Base-by-base conservation (phyloP, 2,113 vertebrate genomes). In the Petromus typicus region DNA sequence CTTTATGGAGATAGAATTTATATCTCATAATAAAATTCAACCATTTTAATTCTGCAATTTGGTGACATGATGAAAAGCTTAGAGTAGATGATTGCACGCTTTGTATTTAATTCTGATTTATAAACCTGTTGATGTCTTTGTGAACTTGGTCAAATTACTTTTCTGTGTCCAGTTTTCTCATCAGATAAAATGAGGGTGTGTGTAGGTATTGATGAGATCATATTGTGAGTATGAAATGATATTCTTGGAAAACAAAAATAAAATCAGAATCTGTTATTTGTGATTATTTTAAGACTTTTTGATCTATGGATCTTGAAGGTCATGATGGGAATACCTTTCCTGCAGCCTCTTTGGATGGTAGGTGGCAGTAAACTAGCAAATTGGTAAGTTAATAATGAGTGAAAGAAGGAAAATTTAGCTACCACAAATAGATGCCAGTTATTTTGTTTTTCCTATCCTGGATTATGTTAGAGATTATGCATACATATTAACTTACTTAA, bases 1-100 rank as follows among this genome's bases (percentile, higher is more conserved):
- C 11, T 91, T 85, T 92, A 86, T 76, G 87, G 57, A 84, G 37
- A 2, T 82, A 82, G 82, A 92, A 83, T 93, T 95, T 94, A 57
- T 5, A 43, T 85, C 37, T 2, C 16, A 23, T 84, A 76, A 76
- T 48, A 82, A 85, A 87, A 89, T 90, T 71, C 27, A 97, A 7
- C n/a, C 40, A 43, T n/a, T 92, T 94, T 87, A 81, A 80, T 45
- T 61, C 7, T 59, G 45, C 25, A 76, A 0, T 66, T 51, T 23
- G 66, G 40, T 85, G 45, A 66, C 63, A 82, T 37, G 54, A 59
- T 80, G 37, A 40, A 86, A 93, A 94, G 7, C 3, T 83, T n/a
- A 23, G 61, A 45, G 10, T 61, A 90, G 45, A 67, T 61, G 16
- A 32, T 57, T 56, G 3, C 14, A 54, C 17, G 91, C 30, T 61